These are phyloP conservation scores for Ichneumoninae sp. DNA, from an alignment of 2,888 invertebrate species.

Conservation along the genomic window DNA sequence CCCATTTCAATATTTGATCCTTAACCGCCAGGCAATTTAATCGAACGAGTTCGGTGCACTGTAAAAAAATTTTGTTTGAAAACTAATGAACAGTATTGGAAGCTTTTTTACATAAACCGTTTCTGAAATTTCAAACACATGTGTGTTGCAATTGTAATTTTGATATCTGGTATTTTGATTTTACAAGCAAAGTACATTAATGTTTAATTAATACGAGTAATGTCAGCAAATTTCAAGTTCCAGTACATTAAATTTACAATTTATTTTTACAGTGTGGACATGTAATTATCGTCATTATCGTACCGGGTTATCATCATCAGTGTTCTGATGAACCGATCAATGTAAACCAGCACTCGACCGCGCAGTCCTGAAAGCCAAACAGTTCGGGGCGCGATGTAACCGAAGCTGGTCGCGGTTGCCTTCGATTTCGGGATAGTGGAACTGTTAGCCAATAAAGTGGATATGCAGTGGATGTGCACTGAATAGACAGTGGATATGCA, in stretches of 20 bases:
- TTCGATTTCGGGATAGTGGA: not conserved
- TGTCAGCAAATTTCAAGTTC: no score
- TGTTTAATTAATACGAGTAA: no score
- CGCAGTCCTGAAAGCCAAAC: not conserved
- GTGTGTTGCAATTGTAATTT: no score
- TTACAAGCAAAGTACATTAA: no score
- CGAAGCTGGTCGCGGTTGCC: slow-evolving; percentile 23
- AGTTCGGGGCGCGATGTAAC: slow-evolving; percentile 14
- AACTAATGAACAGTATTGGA: no score
- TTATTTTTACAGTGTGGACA: no score
- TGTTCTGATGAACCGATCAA: not conserved
- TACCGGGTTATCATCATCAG: slow-evolving; percentile 8
- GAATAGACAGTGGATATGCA: not conserved
- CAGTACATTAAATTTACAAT: no score
- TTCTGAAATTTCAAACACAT: no score
- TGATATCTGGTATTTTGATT: no score
- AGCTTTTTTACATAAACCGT: no score
- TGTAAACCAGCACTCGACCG: not conserved
- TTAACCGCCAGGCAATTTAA: not conserved
- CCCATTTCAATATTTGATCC: not conserved
- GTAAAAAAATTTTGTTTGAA: no score
- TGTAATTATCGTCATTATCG: not conserved
- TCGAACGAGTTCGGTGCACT: not conserved
- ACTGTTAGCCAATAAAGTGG: slow-evolving; percentile 27
- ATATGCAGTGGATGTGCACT: not conserved